Base-by-base conservation (phyloP, 1,140 invertebrate genomes). In the Diprion similis region DNA sequence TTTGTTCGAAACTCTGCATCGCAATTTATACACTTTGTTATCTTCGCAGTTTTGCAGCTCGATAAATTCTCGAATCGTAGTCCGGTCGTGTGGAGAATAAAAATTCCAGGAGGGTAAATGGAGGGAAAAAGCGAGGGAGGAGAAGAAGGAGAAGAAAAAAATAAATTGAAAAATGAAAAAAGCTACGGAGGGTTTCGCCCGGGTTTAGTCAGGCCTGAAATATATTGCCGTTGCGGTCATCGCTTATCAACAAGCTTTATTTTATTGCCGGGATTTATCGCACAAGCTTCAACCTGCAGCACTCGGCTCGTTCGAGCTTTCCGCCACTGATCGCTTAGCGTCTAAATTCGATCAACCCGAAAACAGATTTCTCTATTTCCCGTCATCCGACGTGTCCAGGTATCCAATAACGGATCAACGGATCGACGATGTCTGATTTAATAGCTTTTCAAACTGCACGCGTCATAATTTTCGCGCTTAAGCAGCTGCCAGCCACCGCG, bases 211-310 rank as follows among this genome's bases (percentile, higher is more conserved):
- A 37, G 24, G 24, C 6, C 24, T 17, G 51, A 59, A 59, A 59
- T 59, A 59, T 59, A 59, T 59, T 59, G 51, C 51, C 51, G 11
- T 17, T 59, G 51, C 51, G 51, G 51, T 59, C 4, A 59, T 59
- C 51, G 51, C 51, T 59, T 59, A 59, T 59, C 51, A 59, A 59
- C 51, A 59, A 59, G 51, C 51, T 59, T 59, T 59, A 59, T 59
- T 59, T 59, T 59, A 59, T 59, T 59, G 51, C 51, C 51, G n/a
- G 9, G 51, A 59, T 59, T 59, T 59, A 59, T 59, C 51, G 24
- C 24, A 37, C 24, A n/a, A n/a, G 51, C 24, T 37, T 6, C 2
- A 6, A 37, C 24, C 24, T 37, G 24, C 24, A 1, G 24, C 24
- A 37, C 24, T 37, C 24, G 24, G 24, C 24, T 37, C 24, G 24